These are phyloP conservation scores for Lutjanus erythropterus DNA, from an alignment of 2,113 vertebrate species.

Conservation along the genomic window DNA sequence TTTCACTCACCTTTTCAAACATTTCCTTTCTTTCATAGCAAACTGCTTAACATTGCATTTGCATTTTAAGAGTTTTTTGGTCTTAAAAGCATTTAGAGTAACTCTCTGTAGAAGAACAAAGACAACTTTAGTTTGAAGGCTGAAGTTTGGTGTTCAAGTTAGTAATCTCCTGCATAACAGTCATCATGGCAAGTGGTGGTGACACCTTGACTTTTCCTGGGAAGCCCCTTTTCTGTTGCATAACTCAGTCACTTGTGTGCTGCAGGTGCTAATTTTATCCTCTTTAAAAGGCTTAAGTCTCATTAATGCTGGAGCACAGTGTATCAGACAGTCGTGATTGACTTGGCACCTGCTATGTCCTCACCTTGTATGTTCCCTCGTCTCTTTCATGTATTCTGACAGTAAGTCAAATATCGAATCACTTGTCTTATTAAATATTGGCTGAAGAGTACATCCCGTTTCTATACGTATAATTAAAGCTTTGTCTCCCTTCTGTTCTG, in stretches of 20 bases:
- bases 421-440: not conserved
- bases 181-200: slow-evolving; percentile 45
- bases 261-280: slow-evolving; percentile 80
- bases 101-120: not conserved
- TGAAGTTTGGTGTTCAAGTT: slow-evolving; percentile 29
- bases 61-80: not conserved
- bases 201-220: slow-evolving; percentile 80
- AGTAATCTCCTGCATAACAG: slow-evolving; percentile 47
- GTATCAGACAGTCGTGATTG: slow-evolving; percentile 77
- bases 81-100: not conserved
- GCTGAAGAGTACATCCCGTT: not conserved
- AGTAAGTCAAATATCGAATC: not conserved
- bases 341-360: slow-evolving; percentile 59
- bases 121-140: rapidly evolving
- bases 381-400: slow-evolving; percentile 5
- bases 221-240: slow-evolving; percentile 75
- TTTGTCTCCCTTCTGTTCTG: rapidly evolving
- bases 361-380: slow-evolving; percentile 37
- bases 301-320: slow-evolving; percentile 76
- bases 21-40: not conserved
- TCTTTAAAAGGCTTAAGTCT: slow-evolving; percentile 79
- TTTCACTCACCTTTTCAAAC: too few relatives aligned
- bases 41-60: not conserved
- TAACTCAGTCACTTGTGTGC: slow-evolving; percentile 80
- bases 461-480: not conserved